Evolutionary conservation across 2,797 vertebrate genomes (phyloP).

Genomic region (Spatula clypeata): DNA sequence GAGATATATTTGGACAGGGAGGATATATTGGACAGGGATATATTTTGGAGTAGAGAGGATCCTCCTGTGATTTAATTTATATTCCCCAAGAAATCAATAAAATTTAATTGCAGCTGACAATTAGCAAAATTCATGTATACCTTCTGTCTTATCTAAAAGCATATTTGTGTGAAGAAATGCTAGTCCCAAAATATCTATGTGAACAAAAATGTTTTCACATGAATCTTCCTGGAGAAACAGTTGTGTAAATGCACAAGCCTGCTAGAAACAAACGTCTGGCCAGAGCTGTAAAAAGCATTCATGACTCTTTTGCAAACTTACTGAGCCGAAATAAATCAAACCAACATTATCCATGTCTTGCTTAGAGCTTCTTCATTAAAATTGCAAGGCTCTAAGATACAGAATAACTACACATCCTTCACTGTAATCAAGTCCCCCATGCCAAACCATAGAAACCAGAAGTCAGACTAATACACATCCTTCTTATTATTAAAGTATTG

Average conservation of each 20-base stretch:
- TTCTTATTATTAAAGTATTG: not conserved
- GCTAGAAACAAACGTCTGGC: not conserved
- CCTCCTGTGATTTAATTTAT: not conserved
- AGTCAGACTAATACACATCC: not conserved
- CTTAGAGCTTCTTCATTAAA: not conserved
- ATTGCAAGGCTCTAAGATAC: not conserved
- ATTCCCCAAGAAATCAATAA: not conserved
- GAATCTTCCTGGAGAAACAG: not conserved
- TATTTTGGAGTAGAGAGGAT: not conserved
- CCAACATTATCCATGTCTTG: not conserved
- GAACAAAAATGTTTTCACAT: not conserved
- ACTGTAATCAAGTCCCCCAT: fast-evolving
- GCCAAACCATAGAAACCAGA: not conserved
- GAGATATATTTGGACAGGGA: not conserved
- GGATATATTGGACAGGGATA: no score
- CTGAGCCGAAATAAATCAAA: not conserved
- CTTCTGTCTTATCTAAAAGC: not conserved
- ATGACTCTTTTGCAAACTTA: not conserved
- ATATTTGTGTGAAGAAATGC: not conserved
- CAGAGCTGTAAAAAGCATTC: fast-evolving
- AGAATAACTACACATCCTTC: not conserved
- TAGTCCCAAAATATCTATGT: not conserved
- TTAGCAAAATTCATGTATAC: not conserved
- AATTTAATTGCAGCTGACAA: not conserved
- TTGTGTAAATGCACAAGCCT: not conserved